phyloP scores from a whole-genome alignment of 2,888 invertebrate genomes.

The Drosophila cyrtoloma region DNA sequence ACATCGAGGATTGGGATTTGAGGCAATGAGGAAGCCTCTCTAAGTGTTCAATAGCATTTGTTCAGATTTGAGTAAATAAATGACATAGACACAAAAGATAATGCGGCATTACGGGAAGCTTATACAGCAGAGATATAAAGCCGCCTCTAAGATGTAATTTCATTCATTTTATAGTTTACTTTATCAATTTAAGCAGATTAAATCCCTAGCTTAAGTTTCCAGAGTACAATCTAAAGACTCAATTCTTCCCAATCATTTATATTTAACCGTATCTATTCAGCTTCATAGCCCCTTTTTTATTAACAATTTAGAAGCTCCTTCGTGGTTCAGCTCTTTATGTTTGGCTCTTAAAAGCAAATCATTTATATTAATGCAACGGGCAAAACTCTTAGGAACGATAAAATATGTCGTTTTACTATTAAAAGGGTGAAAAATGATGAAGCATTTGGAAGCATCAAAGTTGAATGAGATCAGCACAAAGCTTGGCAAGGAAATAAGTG shows the following conservation, averaged over 20 bases:
- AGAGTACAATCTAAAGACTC: not conserved
- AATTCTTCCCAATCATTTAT: not conserved
- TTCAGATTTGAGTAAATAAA: constrained; percentile 18
- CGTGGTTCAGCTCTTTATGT: not conserved
- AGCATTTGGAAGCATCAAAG: constrained; percentile 1
- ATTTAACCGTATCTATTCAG: not conserved
- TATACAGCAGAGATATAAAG: not conserved
- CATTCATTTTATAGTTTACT: not conserved
- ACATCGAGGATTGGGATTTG: not conserved
- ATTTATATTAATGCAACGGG: not conserved
- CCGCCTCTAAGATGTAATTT: not conserved
- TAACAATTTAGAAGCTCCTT: not conserved
- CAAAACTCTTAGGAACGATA: not conserved
- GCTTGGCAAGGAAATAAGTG: constrained; percentile 1
- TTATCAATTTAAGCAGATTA: not conserved
- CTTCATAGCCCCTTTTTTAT: not conserved
- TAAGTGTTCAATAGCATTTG: not conserved
- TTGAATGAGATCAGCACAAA: constrained; percentile 16
- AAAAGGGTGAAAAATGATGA: not conserved
- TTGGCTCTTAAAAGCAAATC: not conserved
- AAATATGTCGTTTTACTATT: constrained; percentile 4
- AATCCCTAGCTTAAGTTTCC: not conserved
- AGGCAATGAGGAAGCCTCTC: not conserved
- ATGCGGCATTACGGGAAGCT: not conserved
- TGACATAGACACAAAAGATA: not conserved